A percentile compares a stretch with the other conserved stretches of the same genome.
Evolutionary conservation across 2,888 invertebrate genomes (phyloP).

Genomic region (Chelonus formosanus): DNA sequence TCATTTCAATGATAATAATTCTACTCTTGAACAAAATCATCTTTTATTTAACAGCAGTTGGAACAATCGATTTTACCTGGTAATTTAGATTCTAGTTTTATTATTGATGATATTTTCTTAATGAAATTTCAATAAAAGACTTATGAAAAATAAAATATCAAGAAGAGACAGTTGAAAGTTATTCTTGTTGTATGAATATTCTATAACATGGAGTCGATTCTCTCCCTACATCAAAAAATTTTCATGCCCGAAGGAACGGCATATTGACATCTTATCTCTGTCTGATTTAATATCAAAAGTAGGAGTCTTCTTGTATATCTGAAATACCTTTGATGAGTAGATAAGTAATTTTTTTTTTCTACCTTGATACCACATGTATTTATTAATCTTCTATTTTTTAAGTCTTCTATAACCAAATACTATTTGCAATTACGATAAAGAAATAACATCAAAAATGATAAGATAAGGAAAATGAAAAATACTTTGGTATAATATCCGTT

Average conservation of each 20-base stretch:
- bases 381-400: too few relatives aligned
- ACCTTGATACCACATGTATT: slow-evolving; percentile 22
- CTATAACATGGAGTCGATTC: background rate
- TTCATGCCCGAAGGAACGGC: slow-evolving; percentile 40
- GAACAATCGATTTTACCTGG: too few relatives aligned
- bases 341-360: slow-evolving; percentile 48
- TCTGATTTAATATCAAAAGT: slow-evolving; percentile 57
- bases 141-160: background rate
- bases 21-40: background rate
- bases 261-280: slow-evolving; percentile 52
- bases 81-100: too few relatives aligned
- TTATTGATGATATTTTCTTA: too few relatives aligned
- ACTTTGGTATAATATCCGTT: slow-evolving; percentile 38
- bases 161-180: slow-evolving; percentile 5
- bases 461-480: slow-evolving; percentile 19
- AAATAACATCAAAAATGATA: background rate
- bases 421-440: too few relatives aligned
- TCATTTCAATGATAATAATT: background rate
- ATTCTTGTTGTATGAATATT: background rate
- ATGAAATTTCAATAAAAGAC: too few relatives aligned
- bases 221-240: background rate
- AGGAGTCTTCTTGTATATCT: slow-evolving; percentile 43
- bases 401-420: too few relatives aligned
- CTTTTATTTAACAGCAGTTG: too few relatives aligned
- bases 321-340: slow-evolving; percentile 55